These are phyloP conservation scores for Perca fluviatilis DNA, from an alignment of 2,113 vertebrate genomes.

Conservation along the genomic window DNA sequence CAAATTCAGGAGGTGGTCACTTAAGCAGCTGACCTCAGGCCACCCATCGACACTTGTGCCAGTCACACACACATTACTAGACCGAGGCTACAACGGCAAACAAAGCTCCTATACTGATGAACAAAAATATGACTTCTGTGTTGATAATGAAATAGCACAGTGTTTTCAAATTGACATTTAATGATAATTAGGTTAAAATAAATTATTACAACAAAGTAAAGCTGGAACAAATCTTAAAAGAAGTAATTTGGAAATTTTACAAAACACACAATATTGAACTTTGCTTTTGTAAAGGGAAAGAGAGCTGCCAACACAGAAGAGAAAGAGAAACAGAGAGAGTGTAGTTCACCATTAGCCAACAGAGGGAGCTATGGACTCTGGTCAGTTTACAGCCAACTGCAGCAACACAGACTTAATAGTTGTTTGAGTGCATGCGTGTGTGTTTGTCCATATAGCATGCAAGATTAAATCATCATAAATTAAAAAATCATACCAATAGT, in stretches of 20 bases:
- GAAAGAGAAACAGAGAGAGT: conserved; percentile 30
- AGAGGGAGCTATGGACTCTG: conserved; percentile 82
- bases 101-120: background rate
- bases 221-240: background rate
- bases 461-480: conserved; percentile 34
- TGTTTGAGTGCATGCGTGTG: conserved; percentile 1
- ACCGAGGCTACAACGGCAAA: conserved; percentile 3
- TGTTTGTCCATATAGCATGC: conserved; percentile 3
- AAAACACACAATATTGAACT: background rate
- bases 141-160: background rate
- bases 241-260: background rate
- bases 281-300: background rate
- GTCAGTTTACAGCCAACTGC: conserved; percentile 58
- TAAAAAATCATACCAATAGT: conserved; percentile 21
- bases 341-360: conserved; percentile 69
- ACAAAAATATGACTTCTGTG: background rate
- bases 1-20: conserved; percentile 69
- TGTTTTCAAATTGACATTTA: background rate
- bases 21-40: conserved; percentile 63
- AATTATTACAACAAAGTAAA: conserved; percentile 2
- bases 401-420: conserved; percentile 11
- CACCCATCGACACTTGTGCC: conserved; percentile 25
- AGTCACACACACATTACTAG: conserved; percentile 36
- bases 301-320: conserved; percentile 7
- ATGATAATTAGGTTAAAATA: background rate